A percentile compares a stretch with the other conserved stretches of the same genome.
These are phyloP conservation scores for Strongylocentrotus purpuratus DNA, from an alignment of 35 echinoderm and acorn worm species.

Conservation along the genomic window DNA sequence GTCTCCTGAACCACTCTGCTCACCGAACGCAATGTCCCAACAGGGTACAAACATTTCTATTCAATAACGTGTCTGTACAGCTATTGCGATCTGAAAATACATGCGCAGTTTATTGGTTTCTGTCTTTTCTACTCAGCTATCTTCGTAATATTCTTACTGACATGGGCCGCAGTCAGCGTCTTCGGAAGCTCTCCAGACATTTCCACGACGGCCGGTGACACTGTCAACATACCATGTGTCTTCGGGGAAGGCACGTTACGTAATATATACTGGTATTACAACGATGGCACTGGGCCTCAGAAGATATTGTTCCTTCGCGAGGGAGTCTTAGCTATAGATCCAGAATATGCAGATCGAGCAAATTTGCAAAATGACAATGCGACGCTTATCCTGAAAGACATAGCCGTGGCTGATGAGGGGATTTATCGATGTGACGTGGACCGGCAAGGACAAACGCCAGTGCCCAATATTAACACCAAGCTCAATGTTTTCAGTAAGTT, in stretches of 20 bases:
- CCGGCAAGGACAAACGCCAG: not conserved
- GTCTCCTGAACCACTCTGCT: too few species aligned
- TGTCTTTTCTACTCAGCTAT: too few species aligned
- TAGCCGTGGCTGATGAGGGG: not conserved
- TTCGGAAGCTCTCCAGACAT: not conserved
- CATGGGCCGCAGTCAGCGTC: not conserved
- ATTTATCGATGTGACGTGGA: not conserved
- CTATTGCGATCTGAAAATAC: too few species aligned
- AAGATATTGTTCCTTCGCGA: not conserved
- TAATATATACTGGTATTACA: not conserved
- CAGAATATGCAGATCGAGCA: not conserved
- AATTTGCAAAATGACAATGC: not conserved
- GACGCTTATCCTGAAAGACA: not conserved
- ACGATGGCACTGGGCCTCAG: not conserved
- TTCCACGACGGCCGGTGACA: not conserved
- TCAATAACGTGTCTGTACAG: too few species aligned
- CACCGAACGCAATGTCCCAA: too few species aligned
- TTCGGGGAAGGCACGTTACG: not conserved
- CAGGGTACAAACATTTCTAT: too few species aligned
- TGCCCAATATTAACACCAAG: not conserved
- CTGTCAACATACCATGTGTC: not conserved
- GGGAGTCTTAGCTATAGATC: not conserved
- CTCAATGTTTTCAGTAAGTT: not conserved
- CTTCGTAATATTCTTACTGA: not conserved
- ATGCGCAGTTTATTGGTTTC: too few species aligned